These are phyloP conservation scores for Carassius auratus DNA, from an alignment of 2,113 vertebrate genomes.

Conservation along the genomic window DNA sequence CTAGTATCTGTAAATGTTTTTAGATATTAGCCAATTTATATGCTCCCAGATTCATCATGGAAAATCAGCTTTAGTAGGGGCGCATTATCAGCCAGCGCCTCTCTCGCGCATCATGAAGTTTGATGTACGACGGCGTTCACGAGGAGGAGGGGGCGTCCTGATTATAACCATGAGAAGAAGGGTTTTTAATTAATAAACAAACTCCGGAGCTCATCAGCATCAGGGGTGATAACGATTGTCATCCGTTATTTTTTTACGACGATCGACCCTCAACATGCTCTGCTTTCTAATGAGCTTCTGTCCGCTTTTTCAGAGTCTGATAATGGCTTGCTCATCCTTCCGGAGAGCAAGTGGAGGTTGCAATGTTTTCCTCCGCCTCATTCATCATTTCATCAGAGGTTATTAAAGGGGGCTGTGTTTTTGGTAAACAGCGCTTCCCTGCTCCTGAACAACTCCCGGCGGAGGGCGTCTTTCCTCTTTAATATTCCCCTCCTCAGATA, in stretches of 20 bases:
- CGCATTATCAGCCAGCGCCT: constrained; percentile 80
- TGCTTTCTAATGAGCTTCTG: constrained; percentile 98
- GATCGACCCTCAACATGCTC: constrained; percentile 97
- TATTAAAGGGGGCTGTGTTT: constrained; percentile 53
- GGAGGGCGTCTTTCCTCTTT: constrained; percentile 69
- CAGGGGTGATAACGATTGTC: constrained; percentile 96
- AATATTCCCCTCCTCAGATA: too few species aligned
- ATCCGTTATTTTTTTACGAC: constrained; percentile 97
- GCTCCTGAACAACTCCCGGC: constrained; percentile 70
- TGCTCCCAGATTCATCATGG: too few species aligned
- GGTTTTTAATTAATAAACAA: constrained; percentile 99
- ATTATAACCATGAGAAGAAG: constrained; percentile 75
- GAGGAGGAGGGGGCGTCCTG: constrained; percentile 44
- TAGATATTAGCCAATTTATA: constrained; percentile 99
- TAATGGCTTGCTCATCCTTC: constrained; percentile 77
- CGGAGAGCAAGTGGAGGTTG: background rate
- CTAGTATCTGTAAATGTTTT: constrained; percentile 99
- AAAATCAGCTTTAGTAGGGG: too few species aligned
- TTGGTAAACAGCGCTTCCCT: constrained; percentile 54
- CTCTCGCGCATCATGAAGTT: constrained; percentile 98
- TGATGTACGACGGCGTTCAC: constrained; percentile 99
- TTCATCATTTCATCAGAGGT: constrained; percentile 59
- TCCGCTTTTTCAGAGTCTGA: constrained; percentile 81
- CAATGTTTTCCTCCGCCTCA: constrained; percentile 47
- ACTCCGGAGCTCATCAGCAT: constrained; percentile 99